phyloP scores from a whole-genome alignment of 2,888 invertebrate genomes.

The Lepidocyrtinus sp. region DNA sequence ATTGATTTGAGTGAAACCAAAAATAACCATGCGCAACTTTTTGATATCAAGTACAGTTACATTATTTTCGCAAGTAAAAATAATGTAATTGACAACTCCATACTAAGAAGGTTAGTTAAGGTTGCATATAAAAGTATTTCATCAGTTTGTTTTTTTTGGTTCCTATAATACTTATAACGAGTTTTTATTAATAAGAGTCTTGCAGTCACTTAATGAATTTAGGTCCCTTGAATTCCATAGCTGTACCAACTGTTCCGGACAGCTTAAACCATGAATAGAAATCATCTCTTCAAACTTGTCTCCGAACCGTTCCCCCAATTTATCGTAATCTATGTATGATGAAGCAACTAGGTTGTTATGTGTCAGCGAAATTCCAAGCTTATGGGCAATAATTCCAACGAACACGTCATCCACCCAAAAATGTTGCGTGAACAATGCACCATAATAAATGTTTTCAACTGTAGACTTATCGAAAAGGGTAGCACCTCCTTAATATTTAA shows the following conservation, averaged over 20 bases:
- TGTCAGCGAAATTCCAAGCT: conserved; percentile 44
- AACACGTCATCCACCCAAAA: conserved; percentile 60
- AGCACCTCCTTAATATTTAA: conserved; percentile 36
- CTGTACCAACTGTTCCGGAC: conserved; percentile 47
- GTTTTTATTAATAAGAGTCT: no score
- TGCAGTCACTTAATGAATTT: conserved; percentile 25
- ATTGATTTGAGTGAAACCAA: no score
- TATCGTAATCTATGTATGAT: conserved; percentile 4
- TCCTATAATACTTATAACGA: no score
- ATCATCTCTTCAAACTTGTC: conserved; percentile 30
- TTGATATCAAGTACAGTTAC: no score
- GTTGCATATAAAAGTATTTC: no score
- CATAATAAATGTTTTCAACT: conserved; percentile 48
- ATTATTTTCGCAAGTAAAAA: no score
- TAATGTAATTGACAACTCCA: no score
- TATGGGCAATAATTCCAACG: conserved; percentile 58
- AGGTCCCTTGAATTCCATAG: conserved; percentile 36
- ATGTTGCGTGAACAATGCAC: conserved; percentile 41
- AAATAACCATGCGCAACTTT: no score
- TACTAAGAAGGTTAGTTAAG: no score
- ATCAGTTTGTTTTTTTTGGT: no score
- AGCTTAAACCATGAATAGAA: conserved; percentile 46
- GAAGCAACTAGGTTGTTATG: conserved; percentile 25
- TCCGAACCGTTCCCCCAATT: neutral
- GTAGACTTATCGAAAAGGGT: conserved; percentile 43